A percentile compares a stretch with the other conserved stretches of the same genome.
These are phyloP conservation scores for Acronicta leporina DNA, from an alignment of 2,888 invertebrate genomes.

Conservation along the genomic window DNA sequence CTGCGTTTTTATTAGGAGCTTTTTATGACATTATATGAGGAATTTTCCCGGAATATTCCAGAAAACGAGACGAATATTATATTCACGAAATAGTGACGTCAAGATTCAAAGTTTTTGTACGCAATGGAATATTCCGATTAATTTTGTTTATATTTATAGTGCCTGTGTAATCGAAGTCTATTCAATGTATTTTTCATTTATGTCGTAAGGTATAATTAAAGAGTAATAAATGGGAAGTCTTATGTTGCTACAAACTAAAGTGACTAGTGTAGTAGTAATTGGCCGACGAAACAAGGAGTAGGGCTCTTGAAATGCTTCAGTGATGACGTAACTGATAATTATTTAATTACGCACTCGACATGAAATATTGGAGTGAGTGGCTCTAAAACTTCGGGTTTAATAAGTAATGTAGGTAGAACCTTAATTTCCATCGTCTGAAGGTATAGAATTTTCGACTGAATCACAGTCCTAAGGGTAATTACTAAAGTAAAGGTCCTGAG, in stretches of 20 bases:
- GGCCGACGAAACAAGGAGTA: constrained; percentile 11
- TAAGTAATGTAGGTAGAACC: background rate
- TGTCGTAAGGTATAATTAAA: constrained; percentile 25
- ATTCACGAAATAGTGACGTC: background rate
- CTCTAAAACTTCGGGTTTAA: background rate
- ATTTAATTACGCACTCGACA: constrained; percentile 40
- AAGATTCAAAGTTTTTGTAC: constrained; percentile 4
- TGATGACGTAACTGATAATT: constrained; percentile 38
- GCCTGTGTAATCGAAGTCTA: constrained; percentile 14
- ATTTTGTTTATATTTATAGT: constrained; percentile 11
- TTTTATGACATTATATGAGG: constrained; percentile 50
- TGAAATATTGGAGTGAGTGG: constrained; percentile 19
- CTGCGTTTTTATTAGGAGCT: constrained; percentile 31
- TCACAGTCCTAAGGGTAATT: background rate
- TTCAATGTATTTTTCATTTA: constrained; percentile 25
- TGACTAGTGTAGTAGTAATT: constrained; percentile 15
- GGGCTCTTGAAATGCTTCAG: constrained; percentile 16
- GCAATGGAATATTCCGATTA: constrained; percentile 12
- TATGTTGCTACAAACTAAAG: background rate
- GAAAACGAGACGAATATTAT: constrained; percentile 5
- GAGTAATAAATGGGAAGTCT: constrained; percentile 31
- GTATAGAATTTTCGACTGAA: background rate
- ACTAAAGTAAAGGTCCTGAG: no score
- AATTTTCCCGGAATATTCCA: constrained; percentile 22
- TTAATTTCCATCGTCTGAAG: background rate